These are phyloP conservation scores for Papilio polytes DNA, from an alignment of 1,140 invertebrate species.

Conservation along the genomic window DNA sequence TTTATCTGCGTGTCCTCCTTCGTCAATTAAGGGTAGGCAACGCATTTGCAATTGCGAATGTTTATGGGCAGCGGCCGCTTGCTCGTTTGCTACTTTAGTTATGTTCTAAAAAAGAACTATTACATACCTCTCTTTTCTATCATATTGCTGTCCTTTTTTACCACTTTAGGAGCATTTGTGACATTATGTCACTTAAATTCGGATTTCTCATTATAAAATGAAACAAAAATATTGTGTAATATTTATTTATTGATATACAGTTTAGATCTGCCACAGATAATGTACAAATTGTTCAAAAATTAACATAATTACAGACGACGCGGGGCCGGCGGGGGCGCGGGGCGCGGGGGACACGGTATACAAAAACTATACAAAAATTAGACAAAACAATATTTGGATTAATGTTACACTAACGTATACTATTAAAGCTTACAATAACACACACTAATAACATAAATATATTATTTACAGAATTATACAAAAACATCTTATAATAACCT, in stretches of 20 bases:
- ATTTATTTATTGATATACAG: constrained; percentile 78
- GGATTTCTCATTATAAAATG: constrained; percentile 42
- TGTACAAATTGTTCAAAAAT: constrained; percentile 67
- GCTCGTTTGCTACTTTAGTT: no score
- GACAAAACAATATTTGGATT: constrained; percentile 46
- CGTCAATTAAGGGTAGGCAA: no score
- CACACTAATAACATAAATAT: constrained; percentile 70
- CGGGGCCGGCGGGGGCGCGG: background rate
- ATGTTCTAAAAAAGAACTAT: no score
- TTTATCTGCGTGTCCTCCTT: no score
- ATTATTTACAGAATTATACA: constrained; percentile 82
- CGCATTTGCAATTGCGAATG: no score
- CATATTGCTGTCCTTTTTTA: background rate
- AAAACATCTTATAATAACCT: constrained; percentile 48
- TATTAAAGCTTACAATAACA: constrained; percentile 80
- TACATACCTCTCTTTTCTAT: background rate
- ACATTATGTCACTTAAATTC: background rate
- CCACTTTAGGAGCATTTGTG: background rate
- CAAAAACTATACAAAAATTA: constrained; percentile 57
- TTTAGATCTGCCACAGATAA: constrained; percentile 65
- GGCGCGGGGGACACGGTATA: background rate
- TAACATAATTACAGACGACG: constrained; percentile 56
- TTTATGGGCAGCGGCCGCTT: no score
- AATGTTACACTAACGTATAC: constrained; percentile 64
- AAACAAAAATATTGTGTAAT: constrained; percentile 52